These are phyloP conservation scores for Trachymyrmex septentrionalis DNA, from an alignment of 1,140 invertebrate genomes.

Conservation along the genomic window DNA sequence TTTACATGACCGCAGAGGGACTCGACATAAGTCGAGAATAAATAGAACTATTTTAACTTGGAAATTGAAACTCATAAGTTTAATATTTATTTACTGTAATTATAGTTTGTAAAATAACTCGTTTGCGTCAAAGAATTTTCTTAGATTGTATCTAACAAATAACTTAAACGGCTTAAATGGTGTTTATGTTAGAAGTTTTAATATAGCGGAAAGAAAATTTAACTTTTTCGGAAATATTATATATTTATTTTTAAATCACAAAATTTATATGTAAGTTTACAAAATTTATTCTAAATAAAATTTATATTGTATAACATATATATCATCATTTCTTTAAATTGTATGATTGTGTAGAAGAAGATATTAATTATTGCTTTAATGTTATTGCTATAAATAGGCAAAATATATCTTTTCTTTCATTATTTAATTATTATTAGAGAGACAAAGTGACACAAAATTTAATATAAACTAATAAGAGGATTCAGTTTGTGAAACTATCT, in stretches of 20 bases:
- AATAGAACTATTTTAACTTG: constrained; percentile 19
- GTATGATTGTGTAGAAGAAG: background rate
- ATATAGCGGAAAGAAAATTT: background rate
- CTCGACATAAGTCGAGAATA: background rate
- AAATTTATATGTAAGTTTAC: background rate
- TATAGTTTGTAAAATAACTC: background rate
- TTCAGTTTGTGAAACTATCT: background rate
- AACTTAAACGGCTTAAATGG: background rate
- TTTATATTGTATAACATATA: background rate
- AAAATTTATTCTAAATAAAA: background rate
- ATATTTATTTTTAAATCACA: background rate
- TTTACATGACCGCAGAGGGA: background rate
- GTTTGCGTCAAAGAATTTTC: background rate
- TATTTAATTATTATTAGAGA: background rate
- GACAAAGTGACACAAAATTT: background rate
- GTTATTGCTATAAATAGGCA: background rate
- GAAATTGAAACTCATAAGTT: constrained; percentile 1
- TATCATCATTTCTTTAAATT: background rate
- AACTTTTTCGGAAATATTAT: background rate
- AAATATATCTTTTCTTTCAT: background rate
- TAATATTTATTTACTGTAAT: constrained; percentile 3
- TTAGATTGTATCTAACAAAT: background rate
- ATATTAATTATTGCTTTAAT: constrained; percentile 3
- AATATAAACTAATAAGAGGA: background rate
- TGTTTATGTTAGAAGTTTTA: background rate